Conservation (phyloP, 2,888 invertebrate species). For the Volucella zonaria region DNA sequence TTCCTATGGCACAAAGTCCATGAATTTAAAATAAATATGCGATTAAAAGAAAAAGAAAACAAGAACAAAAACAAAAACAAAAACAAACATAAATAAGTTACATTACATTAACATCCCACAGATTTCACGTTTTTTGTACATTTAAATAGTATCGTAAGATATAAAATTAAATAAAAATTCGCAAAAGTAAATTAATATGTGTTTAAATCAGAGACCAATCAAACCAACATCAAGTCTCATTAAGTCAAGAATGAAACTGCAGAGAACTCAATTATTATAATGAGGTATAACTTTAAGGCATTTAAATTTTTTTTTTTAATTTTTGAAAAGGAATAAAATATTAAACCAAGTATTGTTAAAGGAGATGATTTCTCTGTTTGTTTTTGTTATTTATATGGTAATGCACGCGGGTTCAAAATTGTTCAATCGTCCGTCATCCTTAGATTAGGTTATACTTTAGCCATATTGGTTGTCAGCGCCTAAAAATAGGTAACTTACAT, state of each 20-base stretch:
- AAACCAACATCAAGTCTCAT: background rate
- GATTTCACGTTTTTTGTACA: conserved; percentile 26
- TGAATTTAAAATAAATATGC: background rate
- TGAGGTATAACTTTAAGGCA: conserved; percentile 27
- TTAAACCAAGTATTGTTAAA: conserved; percentile 51
- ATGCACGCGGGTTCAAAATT: too few species aligned
- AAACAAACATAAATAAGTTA: conserved; percentile 2
- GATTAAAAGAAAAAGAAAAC: background rate
- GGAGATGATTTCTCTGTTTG: conserved; percentile 24
- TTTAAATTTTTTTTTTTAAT: conserved; percentile 39
- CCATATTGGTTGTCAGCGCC: too few species aligned
- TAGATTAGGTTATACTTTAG: too few species aligned
- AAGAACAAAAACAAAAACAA: background rate
- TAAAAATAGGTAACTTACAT: too few species aligned
- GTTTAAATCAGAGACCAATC: conserved; percentile 11
- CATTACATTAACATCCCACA: conserved; percentile 10
- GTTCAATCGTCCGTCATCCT: too few species aligned
- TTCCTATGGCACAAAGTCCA: too few species aligned
- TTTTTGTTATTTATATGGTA: conserved; percentile 18
- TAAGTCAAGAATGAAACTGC: conserved; percentile 15
- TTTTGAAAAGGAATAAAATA: conserved; percentile 41
- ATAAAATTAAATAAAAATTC: conserved; percentile 5
- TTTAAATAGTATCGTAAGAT: conserved; percentile 18
- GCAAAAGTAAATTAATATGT: background rate
- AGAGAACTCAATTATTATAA: conserved; percentile 43